Percentiles rank a stretch among this genome's conserved stretches.
Evolutionary conservation across 2,797 vertebrate genomes (phyloP).

Genomic region (Holocentrus rufus): DNA sequence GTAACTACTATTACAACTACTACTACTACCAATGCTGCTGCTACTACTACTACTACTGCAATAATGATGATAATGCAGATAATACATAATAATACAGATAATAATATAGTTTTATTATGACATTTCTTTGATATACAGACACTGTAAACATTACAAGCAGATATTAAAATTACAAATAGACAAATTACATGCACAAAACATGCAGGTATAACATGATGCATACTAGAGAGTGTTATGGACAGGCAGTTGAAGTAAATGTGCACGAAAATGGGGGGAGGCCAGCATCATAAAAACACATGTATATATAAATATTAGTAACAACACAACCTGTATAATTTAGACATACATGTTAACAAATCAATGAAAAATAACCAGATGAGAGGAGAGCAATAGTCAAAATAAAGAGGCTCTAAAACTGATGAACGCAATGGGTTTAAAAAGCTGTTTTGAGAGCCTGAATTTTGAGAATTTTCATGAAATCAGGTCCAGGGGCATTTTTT

Average conservation of each 20-base stretch:
- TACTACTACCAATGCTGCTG: too few species aligned
- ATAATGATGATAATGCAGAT: too few species aligned
- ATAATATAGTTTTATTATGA: not conserved
- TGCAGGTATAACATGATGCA: not conserved
- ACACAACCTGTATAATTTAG: not conserved
- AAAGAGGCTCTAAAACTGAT: not conserved
- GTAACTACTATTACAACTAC: too few species aligned
- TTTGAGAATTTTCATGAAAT: not conserved
- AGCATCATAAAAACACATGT: not conserved
- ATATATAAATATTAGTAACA: not conserved
- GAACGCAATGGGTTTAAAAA: not conserved
- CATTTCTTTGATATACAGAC: not conserved
- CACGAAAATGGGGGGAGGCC: too few species aligned
- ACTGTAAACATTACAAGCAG: not conserved
- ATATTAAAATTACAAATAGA: not conserved
- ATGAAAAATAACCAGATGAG: not conserved
- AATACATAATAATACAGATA: not conserved
- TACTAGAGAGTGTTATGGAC: not conserved
- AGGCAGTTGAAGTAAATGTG: not conserved
- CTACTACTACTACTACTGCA: too few species aligned
- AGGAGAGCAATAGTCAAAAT: not conserved
- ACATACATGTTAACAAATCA: not conserved
- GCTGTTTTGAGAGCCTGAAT: not conserved
- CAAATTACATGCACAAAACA: not conserved
- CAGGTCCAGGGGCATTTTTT: not conserved